These are phyloP conservation scores for Myotis vivesi DNA, from an alignment of 2,797 vertebrate species.

Conservation along the genomic window DNA sequence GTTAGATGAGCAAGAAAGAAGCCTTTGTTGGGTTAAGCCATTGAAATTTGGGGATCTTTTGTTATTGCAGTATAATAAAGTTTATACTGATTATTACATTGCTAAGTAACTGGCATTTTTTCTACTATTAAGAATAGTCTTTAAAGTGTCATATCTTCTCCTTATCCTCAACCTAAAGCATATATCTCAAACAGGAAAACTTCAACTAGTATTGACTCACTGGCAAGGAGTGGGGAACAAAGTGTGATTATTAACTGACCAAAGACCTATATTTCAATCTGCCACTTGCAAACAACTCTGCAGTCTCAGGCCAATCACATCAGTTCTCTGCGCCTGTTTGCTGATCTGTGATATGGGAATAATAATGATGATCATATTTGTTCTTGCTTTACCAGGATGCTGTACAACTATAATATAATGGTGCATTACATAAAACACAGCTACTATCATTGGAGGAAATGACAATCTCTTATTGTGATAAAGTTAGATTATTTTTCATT, in stretches of 20 bases:
- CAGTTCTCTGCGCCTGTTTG: neutral
- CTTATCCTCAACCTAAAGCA: neutral
- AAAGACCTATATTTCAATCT: neutral
- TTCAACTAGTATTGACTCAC: neutral
- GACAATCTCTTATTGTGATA: neutral
- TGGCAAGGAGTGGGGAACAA: neutral
- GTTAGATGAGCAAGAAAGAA: neutral
- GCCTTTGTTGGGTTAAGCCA: neutral
- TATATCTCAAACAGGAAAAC: neutral
- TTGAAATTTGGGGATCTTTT: neutral
- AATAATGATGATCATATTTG: neutral
- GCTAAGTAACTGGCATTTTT: neutral
- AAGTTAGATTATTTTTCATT: slow-evolving; percentile 7
- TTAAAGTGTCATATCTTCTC: neutral
- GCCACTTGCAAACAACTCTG: neutral
- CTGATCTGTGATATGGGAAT: neutral
- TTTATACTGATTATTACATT: neutral
- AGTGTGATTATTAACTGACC: neutral
- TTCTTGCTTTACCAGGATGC: neutral
- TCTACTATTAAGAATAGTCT: neutral
- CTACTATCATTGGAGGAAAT: neutral
- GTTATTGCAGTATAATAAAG: neutral
- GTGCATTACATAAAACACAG: neutral
- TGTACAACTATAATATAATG: neutral
- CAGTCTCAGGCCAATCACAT: neutral